Evolutionary conservation across 2,888 invertebrate species (phyloP).

Genomic region (Thecocarcelia acutangulata): DNA sequence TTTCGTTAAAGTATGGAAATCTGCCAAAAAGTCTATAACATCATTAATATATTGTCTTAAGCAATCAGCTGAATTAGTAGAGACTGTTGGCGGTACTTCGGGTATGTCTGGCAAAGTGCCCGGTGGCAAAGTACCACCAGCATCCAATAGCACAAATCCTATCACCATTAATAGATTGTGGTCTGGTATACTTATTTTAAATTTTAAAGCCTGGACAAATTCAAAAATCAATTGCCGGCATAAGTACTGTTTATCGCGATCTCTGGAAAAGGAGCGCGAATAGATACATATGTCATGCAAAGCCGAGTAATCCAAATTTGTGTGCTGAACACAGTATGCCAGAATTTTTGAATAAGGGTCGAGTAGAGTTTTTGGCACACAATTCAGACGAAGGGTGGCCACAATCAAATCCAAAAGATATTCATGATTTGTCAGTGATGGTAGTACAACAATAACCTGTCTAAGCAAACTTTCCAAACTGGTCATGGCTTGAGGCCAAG

Average conservation of each 20-base stretch:
- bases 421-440: conserved; percentile 87
- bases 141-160: conserved; percentile 93
- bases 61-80: conserved; percentile 95
- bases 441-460: conserved; percentile 86
- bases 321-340: conserved; percentile 95
- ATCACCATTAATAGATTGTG: conserved; percentile 95
- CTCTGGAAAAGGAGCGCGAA: conserved; percentile 93
- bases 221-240: conserved; percentile 96
- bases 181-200: conserved; percentile 96
- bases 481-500: conserved; percentile 91
- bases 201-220: conserved; percentile 96
- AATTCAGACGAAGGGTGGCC: conserved; percentile 91
- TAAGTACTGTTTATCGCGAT: conserved; percentile 95
- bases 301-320: conserved; percentile 88
- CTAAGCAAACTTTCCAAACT: conserved; percentile 94
- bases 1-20: conserved; percentile 97
- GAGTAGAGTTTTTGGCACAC: conserved; percentile 87
- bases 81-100: conserved; percentile 81
- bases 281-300: conserved; percentile 94
- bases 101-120: conserved; percentile 86
- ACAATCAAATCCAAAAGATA: conserved; percentile 89
- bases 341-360: conserved; percentile 98
- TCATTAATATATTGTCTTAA: conserved; percentile 95
- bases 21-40: conserved; percentile 96
- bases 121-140: conserved; percentile 93